Evolutionary conservation across 2,797 vertebrate genomes (phyloP).

Genomic region (Rousettus madagascariensis): DNA sequence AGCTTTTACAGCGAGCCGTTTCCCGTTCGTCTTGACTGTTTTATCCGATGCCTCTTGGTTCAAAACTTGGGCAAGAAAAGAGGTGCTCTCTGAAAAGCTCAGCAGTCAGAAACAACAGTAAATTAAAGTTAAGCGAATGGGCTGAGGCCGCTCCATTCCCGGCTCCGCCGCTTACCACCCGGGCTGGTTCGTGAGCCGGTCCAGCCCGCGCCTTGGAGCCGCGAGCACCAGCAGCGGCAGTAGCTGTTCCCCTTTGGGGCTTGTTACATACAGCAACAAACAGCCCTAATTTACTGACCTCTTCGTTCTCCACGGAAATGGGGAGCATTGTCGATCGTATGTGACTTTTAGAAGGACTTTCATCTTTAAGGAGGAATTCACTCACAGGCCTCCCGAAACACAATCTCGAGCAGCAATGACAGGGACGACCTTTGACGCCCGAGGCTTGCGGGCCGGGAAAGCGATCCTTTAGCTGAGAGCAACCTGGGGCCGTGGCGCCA

Average conservation of each 20-base stretch:
- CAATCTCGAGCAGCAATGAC: neutral
- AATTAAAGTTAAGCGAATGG: neutral
- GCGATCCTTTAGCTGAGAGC: neutral
- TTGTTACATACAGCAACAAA: neutral
- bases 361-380: neutral
- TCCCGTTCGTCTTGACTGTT: neutral
- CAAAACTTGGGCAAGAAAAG: neutral
- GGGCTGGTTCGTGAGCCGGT: no score
- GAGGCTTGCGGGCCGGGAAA: neutral
- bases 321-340: neutral
- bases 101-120: neutral
- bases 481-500: neutral
- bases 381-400: neutral
- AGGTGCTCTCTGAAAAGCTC: neutral
- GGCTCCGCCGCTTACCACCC: neutral
- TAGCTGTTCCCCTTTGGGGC: neutral
- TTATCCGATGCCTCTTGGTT: neutral
- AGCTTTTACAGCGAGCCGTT: neutral
- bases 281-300: neutral
- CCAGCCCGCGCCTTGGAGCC: neutral
- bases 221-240: neutral
- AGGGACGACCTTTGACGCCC: neutral
- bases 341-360: neutral
- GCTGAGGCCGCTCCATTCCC: neutral
- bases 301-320: neutral